A percentile compares a stretch with the other conserved stretches of the same genome.
Evolutionary conservation across 2,888 invertebrate genomes (phyloP).

Genomic region (Yponomeuta sedellus): DNA sequence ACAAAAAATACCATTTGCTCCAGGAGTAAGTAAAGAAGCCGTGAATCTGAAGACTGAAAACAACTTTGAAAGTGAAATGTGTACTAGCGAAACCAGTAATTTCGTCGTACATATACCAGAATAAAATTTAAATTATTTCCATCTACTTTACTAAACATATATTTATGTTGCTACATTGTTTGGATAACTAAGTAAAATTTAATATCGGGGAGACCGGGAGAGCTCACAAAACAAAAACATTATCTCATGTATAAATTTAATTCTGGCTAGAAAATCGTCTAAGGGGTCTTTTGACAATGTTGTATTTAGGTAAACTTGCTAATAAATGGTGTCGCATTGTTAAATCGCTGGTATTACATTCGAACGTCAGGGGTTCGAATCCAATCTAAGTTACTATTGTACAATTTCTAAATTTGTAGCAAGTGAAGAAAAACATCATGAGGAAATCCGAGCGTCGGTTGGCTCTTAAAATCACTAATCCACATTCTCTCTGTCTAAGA

Average conservation of each 20-base stretch:
- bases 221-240: slow-evolving; percentile 29
- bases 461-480: too few species aligned
- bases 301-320: not conserved
- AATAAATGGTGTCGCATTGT: too few species aligned
- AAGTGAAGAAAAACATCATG: too few species aligned
- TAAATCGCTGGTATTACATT: too few species aligned
- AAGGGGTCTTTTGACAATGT: not conserved
- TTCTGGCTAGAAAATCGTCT: not conserved
- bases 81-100: not conserved
- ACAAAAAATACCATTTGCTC: not conserved
- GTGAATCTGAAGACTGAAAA: not conserved
- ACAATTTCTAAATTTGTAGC: too few species aligned
- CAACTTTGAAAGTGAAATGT: not conserved
- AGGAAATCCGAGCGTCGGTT: too few species aligned
- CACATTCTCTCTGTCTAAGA: too few species aligned
- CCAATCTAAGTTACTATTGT: too few species aligned
- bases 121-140: slow-evolving; percentile 26
- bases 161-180: slow-evolving; percentile 21
- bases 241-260: slow-evolving; percentile 29
- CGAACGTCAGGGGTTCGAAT: too few species aligned
- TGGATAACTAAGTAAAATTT: slow-evolving; percentile 29
- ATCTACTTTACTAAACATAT: not conserved
- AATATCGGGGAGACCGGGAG: slow-evolving; percentile 28
- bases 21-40: not conserved
- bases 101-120: slow-evolving; percentile 5